Percentiles rank a stretch among this genome's conserved stretches.
phyloP scores from a whole-genome alignment of 37 sponge, comb jelly and placozoan genomes.

The Hexactinellida sp. region DNA sequence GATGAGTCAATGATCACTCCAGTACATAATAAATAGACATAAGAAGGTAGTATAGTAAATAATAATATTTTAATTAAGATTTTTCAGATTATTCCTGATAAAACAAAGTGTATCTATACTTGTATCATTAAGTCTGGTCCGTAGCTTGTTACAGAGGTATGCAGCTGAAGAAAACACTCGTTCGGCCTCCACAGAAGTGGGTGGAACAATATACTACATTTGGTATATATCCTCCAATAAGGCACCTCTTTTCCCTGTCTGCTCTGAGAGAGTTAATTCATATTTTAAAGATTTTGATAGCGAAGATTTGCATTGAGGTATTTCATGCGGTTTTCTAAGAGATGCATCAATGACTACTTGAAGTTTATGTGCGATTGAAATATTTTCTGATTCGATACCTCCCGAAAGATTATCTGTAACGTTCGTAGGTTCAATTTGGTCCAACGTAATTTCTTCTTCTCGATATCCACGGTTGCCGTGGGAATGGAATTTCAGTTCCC shows the following conservation, averaged over 20 bases:
- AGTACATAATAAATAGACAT: too few species aligned
- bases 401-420: too few species aligned
- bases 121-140: neutral
- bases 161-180: neutral
- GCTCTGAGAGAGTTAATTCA: neutral
- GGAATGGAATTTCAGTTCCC: too few species aligned
- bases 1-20: too few species aligned
- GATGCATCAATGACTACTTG: neutral
- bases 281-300: neutral
- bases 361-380: neutral
- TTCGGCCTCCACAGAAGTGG: neutral
- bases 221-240: neutral
- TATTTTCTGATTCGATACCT: too few species aligned
- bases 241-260: neutral
- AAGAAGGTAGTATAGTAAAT: too few species aligned
- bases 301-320: neutral
- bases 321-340: neutral
- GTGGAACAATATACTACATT: neutral
- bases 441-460: too few species aligned
- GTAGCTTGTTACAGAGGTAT: neutral
- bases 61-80: too few species aligned
- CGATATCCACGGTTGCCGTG: too few species aligned
- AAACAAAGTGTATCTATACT: neutral
- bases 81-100: too few species aligned
- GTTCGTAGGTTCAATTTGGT: too few species aligned